Evolutionary conservation across 2,888 invertebrate genomes (phyloP), one percentile per base, ranked within the genome.

Genomic region (Vandiemenella viatica): DNA sequence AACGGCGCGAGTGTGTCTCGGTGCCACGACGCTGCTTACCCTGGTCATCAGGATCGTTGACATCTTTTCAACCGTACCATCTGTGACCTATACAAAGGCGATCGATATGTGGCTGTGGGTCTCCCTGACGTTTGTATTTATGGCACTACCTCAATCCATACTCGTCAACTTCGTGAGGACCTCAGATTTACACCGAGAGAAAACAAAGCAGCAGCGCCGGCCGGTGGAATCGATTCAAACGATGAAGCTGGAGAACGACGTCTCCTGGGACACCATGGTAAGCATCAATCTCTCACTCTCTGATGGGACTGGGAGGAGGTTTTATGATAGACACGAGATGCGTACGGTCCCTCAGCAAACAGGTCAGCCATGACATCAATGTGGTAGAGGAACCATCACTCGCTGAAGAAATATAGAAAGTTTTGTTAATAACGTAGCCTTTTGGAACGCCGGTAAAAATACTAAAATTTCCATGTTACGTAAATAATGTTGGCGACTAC

Each of bases 41-140:
- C 96, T 96, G 95, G 95, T 95, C 37, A 95, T 93, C 19, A 92
- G 93, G 71, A 91, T 91, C 49, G 92, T 92, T 41, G 88, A 88
- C 62, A 95, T 95, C 67, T 95, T 95, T 72, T 90, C 92, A 53
- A 91, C 92, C 56, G 75, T 93, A 59, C 96, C 96, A 50, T 93
- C 96, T 46, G 97, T 97, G 55, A 93, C 95, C 47, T 97, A 97
- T 73, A 96, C 96, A 48, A 97, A 97, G 71, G 95, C 93, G 57
- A 92, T 95, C 62, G 93, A 95, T 69, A 90, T 96, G 46, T 95
- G 93, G 95, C 95, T 93, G 55, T 92, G 92, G 53, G 91, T 93
- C 47, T 97, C 96, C 68, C 75, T 96, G 59, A 96, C 96, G 45
- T 97, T 97, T 69, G 96, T 97, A 45, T 97, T 97, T 66, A 93